Evolutionary conservation across 2,888 invertebrate species (phyloP), one percentile per base, ranked within the genome.

Genomic region (Steinernema hermaphroditum): DNA sequence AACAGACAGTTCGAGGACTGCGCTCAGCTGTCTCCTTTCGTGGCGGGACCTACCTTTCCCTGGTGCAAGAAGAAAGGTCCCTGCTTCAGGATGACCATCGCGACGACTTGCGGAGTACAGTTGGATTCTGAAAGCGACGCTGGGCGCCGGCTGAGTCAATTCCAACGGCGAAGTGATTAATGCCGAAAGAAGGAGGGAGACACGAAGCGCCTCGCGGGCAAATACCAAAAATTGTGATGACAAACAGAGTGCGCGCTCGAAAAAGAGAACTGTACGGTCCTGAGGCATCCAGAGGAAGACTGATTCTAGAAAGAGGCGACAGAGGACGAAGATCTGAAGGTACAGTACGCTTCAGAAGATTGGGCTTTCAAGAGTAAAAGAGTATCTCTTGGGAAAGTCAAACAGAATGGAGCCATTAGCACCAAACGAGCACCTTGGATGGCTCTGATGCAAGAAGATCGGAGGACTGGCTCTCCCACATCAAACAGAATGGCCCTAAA

Each of bases 61-160:
- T 69, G 62, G 44, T 69, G 68, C 22, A 54, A 29, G 50, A 57
- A 69, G n/a, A 72, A 27, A n/a, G 44, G 37, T 16, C 68, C 43
- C 43, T 72, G 72, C 32, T 72, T 72, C 9, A 72, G 69, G 32
- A 72, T 72, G 32, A 72, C 72, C 72, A 72, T 72, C 32, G 32
- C 62, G 37, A 37, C 37, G 37, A 37, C 6, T 12, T 12, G 22
- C 27, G 54, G 27, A 9, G 54, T 54, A 54, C 54, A 54, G 54
- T 24, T 54, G 54, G 27, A 54, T 54, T 54, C 54, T 54, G 54
- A 54, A 54, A 54, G 54, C 27, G 54, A 54, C 54, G 54, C 9
- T n/a, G 46, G 37, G 37, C 37, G 37, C 12, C 46, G 46, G 54
- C 54, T 54, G 54, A 54, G 54, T 54, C 54, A 54, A 54, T 54